phyloP scores from a whole-genome alignment of 2,797 vertebrate genomes.

The Podarcis lilfordi region DNA sequence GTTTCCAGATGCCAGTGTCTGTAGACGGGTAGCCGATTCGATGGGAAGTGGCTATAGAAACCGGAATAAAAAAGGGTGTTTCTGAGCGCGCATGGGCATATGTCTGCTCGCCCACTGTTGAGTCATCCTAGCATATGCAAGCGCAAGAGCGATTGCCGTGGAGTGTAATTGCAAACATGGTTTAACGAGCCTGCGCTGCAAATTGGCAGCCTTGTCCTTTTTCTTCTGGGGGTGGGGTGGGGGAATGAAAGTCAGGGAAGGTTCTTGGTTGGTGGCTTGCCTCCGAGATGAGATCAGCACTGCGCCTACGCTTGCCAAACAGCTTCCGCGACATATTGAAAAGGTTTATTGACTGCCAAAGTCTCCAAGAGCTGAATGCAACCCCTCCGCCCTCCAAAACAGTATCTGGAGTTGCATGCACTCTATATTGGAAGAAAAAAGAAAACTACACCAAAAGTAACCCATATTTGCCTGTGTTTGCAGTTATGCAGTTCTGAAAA shows the following conservation, averaged over 20 bases:
- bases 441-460: neutral
- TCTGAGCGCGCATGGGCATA: neutral
- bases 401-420: neutral
- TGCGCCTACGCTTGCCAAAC: neutral
- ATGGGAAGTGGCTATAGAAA: constrained; percentile 22
- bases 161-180: constrained; percentile 23
- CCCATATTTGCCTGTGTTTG: neutral
- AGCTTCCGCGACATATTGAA: neutral
- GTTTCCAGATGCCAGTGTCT: constrained; percentile 18
- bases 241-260: constrained; percentile 3
- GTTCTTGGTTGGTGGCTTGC: neutral
- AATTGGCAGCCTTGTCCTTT: constrained; percentile 30
- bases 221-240: neutral
- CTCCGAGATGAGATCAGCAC: neutral
- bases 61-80: constrained; percentile 7
- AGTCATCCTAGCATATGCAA: constrained; percentile 43
- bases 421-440: neutral
- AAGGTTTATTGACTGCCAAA: neutral
- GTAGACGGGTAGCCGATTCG: constrained; percentile 8
- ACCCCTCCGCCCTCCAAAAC: neutral
- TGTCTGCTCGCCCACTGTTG: constrained; percentile 32
- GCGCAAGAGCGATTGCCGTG: constrained; percentile 20
- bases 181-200: neutral
- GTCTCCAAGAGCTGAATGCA: neutral
- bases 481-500: neutral